phyloP scores from a whole-genome alignment of 2,888 invertebrate genomes.

The Antheraea yamamai region DNA sequence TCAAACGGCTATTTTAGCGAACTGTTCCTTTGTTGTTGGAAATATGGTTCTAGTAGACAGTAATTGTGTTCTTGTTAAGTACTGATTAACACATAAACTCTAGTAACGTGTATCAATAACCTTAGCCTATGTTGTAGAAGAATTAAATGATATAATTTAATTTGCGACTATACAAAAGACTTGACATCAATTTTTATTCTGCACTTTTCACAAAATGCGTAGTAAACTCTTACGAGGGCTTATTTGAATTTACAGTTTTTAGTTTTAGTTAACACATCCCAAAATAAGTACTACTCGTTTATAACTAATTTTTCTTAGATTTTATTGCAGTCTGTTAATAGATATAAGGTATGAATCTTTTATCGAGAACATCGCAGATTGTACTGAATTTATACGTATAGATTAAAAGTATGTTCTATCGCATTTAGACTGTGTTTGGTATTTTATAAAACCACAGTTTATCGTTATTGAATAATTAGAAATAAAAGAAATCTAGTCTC shows the following conservation, averaged over 20 bases:
- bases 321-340: not conserved
- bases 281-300: not conserved
- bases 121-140: not conserved
- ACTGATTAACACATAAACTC: not conserved
- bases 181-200: not conserved
- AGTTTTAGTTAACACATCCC: not conserved
- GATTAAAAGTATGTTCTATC: no score
- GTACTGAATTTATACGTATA: not conserved
- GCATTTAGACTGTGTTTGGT: no score
- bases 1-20: slow-evolving; percentile 19
- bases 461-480: no score
- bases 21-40: slow-evolving; percentile 25
- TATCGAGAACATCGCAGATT: not conserved
- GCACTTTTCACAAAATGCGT: not conserved
- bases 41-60: slow-evolving; percentile 20
- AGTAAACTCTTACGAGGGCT: not conserved
- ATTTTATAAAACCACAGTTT: no score
- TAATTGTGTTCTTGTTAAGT: not conserved
- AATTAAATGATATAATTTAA: no score
- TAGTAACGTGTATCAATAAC: not conserved
- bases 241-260: not conserved
- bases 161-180: not conserved
- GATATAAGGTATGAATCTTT: not conserved
- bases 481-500: no score
- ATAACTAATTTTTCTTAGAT: not conserved